These are phyloP conservation scores for Malurus melanocephalus DNA, from an alignment of 2,113 vertebrate species.

Conservation along the genomic window DNA sequence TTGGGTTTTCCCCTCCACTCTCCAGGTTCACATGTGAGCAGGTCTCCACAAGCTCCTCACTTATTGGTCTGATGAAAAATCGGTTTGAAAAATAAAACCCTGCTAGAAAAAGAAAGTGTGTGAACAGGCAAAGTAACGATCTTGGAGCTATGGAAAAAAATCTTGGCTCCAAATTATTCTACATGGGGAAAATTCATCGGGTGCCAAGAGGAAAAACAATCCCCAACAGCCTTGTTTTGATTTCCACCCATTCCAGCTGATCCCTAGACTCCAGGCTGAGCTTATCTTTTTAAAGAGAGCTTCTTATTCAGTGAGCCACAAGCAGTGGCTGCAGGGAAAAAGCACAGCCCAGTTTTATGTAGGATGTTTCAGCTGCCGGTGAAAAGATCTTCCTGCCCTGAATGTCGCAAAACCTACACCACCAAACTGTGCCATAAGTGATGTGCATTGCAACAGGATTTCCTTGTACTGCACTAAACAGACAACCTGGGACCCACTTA, in stretches of 20 bases:
- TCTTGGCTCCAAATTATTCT: not conserved
- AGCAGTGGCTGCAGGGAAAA: not conserved
- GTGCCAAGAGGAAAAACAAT: not conserved
- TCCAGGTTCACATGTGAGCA: conserved; percentile 9
- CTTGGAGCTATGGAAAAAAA: not conserved
- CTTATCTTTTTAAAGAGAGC: not conserved
- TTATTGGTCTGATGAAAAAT: not conserved
- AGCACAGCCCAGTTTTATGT: not conserved
- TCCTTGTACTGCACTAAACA: not conserved
- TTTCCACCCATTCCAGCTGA: conserved; percentile 4
- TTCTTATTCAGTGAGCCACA: not conserved
- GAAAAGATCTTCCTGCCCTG: not conserved
- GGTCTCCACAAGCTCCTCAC: conserved; percentile 43
- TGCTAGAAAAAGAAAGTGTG: not conserved
- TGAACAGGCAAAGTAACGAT: not conserved
- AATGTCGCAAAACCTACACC: not conserved
- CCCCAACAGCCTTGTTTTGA: not conserved
- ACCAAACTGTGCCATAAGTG: not conserved
- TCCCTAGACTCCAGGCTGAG: not conserved
- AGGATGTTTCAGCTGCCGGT: not conserved
- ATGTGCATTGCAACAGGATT: not conserved
- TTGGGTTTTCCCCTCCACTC: conserved; percentile 50
- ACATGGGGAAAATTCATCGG: not conserved
- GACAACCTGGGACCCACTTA: not conserved
- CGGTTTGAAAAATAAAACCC: not conserved